These are phyloP conservation scores for Anseranas semipalmata DNA, from an alignment of 2,113 vertebrate genomes.

Conservation along the genomic window DNA sequence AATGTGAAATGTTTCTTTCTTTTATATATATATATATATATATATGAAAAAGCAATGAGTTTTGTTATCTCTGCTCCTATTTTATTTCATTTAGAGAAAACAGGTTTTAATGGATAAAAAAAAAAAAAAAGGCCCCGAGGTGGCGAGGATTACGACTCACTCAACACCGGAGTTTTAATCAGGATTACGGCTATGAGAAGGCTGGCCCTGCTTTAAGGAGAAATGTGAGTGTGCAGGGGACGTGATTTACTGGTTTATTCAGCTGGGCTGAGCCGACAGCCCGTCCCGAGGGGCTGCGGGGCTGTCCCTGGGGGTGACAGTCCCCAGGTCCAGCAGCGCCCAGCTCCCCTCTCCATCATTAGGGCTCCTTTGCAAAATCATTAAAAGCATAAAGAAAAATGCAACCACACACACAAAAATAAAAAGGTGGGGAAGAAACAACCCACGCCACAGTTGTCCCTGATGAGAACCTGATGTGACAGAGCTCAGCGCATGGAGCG, in stretches of 20 bases:
- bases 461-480: slow-evolving; percentile 61
- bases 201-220: neutral
- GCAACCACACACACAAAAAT: neutral
- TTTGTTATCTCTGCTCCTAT: slow-evolving; percentile 28
- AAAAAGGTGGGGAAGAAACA: neutral
- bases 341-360: neutral
- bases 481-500: neutral
- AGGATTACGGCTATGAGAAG: neutral
- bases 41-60: slow-evolving; percentile 12
- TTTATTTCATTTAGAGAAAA: slow-evolving; percentile 51
- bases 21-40: neutral
- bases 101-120: slow-evolving; percentile 14
- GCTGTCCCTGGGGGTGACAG: neutral
- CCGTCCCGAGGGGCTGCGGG: neutral
- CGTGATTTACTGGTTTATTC: neutral
- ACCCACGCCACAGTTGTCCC: neutral
- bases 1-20: slow-evolving; percentile 32
- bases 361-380: neutral
- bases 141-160: slow-evolving; percentile 17
- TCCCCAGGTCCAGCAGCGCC: neutral
- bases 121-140: neutral
- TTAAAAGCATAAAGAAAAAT: neutral
- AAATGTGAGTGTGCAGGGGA: neutral
- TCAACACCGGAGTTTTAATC: slow-evolving; percentile 22
- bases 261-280: neutral